A percentile compares a stretch with the other conserved stretches of the same genome.
These are phyloP conservation scores for Therioaphis trifolii DNA, from an alignment of 2,888 invertebrate species.

Conservation along the genomic window DNA sequence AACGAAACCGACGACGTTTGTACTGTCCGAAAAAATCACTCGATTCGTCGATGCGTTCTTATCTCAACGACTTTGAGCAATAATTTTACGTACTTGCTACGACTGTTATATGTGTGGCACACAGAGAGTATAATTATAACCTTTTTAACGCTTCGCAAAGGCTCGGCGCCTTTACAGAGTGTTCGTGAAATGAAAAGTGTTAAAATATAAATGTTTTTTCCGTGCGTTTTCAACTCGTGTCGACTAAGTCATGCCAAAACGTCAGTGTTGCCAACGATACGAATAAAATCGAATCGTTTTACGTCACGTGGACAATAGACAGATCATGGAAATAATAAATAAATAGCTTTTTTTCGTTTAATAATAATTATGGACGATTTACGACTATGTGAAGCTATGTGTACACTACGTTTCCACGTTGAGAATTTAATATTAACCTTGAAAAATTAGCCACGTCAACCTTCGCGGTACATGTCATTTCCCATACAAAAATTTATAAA, in stretches of 20 bases:
- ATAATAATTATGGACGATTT: neutral
- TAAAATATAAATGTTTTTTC: neutral
- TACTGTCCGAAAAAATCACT: too few species aligned
- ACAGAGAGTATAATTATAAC: neutral
- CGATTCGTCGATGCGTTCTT: too few species aligned
- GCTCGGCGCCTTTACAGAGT: neutral
- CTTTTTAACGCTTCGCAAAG: neutral
- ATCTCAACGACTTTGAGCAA: too few species aligned
- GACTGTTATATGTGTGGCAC: too few species aligned
- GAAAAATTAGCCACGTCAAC: constrained; percentile 35
- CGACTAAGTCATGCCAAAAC: neutral
- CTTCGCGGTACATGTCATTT: constrained; percentile 11
- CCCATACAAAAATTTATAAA: neutral
- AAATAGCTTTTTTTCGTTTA: neutral
- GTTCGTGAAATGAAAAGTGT: neutral
- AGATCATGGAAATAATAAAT: neutral
- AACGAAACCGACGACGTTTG: too few species aligned
- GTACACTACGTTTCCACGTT: neutral
- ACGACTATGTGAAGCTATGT: neutral
- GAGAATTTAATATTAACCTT: neutral
- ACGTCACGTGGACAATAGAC: constrained; percentile 16
- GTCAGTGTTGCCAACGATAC: neutral
- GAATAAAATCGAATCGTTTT: neutral
- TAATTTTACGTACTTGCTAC: too few species aligned
- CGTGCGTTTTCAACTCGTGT: neutral